These are phyloP conservation scores for Oryctes rhinoceros DNA, from an alignment of 1,140 invertebrate genomes.

Conservation along the genomic window DNA sequence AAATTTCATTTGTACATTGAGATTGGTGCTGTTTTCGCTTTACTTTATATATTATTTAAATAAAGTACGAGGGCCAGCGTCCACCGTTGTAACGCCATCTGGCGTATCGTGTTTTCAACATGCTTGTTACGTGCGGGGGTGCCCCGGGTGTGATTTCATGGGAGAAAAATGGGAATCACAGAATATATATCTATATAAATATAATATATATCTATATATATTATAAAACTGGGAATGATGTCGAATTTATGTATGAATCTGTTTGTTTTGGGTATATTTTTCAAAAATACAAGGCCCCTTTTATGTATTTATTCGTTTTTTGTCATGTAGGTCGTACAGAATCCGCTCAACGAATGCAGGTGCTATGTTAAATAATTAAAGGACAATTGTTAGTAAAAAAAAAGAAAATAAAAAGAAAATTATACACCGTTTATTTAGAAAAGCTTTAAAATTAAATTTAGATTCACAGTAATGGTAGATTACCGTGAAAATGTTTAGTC, in stretches of 20 bases:
- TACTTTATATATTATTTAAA: background rate
- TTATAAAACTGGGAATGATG: constrained; percentile 30
- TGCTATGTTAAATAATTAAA: no score
- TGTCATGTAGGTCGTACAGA: background rate
- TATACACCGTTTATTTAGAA: no score
- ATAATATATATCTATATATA: constrained; percentile 28
- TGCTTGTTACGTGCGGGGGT: constrained; percentile 1
- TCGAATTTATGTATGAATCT: constrained; percentile 18
- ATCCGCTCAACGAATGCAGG: background rate
- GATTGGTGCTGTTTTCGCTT: constrained; percentile 28
- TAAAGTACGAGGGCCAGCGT: background rate
- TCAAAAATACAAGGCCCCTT: background rate
- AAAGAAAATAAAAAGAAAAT: no score
- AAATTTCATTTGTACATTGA: constrained; percentile 26
- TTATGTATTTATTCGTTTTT: background rate
- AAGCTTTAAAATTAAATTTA: no score
- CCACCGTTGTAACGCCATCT: background rate
- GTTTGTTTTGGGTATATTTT: background rate
- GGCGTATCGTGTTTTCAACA: background rate
- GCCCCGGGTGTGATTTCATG: constrained; percentile 8
- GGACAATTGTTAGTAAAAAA: no score
- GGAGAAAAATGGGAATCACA: constrained; percentile 31
- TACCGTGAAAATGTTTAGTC: no score
- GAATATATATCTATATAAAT: constrained; percentile 36
- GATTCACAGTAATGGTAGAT: no score